These are phyloP conservation scores for Oplegnathus fasciatus DNA, from an alignment of 2,113 vertebrate species.

Conservation along the genomic window DNA sequence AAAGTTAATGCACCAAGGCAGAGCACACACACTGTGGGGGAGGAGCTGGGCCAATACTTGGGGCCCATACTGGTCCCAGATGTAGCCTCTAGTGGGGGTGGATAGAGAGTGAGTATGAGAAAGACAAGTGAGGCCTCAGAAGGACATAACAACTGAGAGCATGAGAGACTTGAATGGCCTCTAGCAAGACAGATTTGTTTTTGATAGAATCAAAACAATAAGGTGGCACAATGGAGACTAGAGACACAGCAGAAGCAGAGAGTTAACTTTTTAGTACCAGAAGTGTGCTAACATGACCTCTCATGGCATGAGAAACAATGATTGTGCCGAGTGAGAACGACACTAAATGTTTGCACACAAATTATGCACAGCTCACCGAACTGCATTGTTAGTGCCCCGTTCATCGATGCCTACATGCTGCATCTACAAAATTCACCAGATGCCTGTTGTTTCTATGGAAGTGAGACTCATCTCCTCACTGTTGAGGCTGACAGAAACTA, in stretches of 20 bases:
- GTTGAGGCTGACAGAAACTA: neutral
- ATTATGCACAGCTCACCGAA: conserved; percentile 49
- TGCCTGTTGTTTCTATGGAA: neutral
- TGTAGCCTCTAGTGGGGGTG: conserved; percentile 47
- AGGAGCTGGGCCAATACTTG: conserved; percentile 48
- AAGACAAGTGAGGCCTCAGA: conserved; percentile 35
- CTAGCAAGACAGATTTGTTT: conserved; percentile 36
- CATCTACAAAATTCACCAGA: conserved; percentile 25
- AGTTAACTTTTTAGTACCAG: conserved; percentile 31
- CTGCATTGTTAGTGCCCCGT: conserved; percentile 36
- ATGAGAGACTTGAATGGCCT: conserved; percentile 33
- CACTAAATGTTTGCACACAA: conserved; percentile 27
- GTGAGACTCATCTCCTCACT: neutral
- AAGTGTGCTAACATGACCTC: conserved; percentile 22
- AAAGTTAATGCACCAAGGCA: conserved; percentile 68
- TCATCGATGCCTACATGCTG: conserved; percentile 15
- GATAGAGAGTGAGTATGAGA: conserved; percentile 1
- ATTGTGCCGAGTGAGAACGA: conserved; percentile 22
- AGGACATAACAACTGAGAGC: conserved; percentile 42
- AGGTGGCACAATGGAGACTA: neutral
- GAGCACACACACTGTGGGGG: conserved; percentile 61
- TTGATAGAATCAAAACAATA: conserved; percentile 50
- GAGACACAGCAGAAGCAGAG: conserved; percentile 6
- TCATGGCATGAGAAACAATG: conserved; percentile 11
- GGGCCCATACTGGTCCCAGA: conserved; percentile 48